Evolutionary conservation across 2,113 vertebrate species (phyloP).

Genomic region (Chaenogobius annularis): DNA sequence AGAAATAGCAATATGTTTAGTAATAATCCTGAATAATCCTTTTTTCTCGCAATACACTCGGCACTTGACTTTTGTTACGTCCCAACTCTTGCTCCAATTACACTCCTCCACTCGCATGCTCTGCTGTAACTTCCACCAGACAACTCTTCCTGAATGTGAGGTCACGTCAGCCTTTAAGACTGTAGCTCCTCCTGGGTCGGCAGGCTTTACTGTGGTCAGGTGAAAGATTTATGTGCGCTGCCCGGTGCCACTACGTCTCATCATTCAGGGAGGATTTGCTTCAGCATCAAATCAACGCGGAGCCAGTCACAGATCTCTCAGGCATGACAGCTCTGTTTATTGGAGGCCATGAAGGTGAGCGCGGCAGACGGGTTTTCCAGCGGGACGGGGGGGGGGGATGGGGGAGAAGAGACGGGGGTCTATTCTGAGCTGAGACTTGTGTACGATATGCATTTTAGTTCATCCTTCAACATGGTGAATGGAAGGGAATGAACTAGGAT

Average conservation of each 20-base stretch:
- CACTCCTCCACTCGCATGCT: too few relatives aligned
- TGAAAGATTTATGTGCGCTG: conserved; percentile 36
- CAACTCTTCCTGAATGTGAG: too few relatives aligned
- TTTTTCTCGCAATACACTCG: too few relatives aligned
- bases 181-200: conserved; percentile 13
- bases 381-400: not conserved
- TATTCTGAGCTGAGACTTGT: conserved; percentile 36
- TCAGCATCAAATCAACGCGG: conserved; percentile 44
- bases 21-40: too few relatives aligned
- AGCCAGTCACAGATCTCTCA: conserved; percentile 46
- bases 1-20: too few relatives aligned
- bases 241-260: conserved; percentile 13
- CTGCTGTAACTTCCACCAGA: conserved; percentile 33
- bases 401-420: conserved; percentile 6
- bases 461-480: too few relatives aligned
- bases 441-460: not conserved
- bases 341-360: conserved; percentile 58
- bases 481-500: not conserved
- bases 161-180: too few relatives aligned
- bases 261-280: conserved; percentile 48
- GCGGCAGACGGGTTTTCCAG: conserved; percentile 37
- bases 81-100: too few relatives aligned
- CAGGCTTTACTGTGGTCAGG: conserved; percentile 20
- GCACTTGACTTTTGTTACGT: not conserved
- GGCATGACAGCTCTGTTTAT: conserved; percentile 59